Evolutionary conservation across 1,140 invertebrate species (phyloP), one percentile per base, ranked within the genome.

Genomic region (Kradibia gibbosae): DNA sequence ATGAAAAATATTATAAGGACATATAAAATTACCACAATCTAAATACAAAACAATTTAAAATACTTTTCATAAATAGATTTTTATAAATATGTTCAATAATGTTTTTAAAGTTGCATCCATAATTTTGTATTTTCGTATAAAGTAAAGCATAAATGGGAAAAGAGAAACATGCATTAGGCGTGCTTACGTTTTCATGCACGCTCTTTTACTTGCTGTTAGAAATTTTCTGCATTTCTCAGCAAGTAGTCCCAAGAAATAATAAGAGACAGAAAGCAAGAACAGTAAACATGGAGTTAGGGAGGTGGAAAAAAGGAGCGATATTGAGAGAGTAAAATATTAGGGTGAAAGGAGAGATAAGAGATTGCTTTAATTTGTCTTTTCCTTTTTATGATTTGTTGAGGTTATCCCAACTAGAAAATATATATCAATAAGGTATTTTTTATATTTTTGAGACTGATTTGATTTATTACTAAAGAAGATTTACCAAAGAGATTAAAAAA

Each of bases 111-210:
- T n/a, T n/a, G n/a, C n/a, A n/a, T n/a, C n/a, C n/a, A n/a, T n/a
- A n/a, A n/a, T n/a, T n/a, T 36, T 36, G 3, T 22, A 31, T 62
- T 13, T 15, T 62, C 7, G 5, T 36, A 36, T 36, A 28, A 71
- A 31, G 42, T 34, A n/a, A 45, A 76, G 74, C 45, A 57, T 76
- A 76, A 76, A 62, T 62, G 25, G 55, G 74, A 39, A n/a, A 36
- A 73, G 48, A 73, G 48, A 34, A 45, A 45, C 31, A 25, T 13
- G 55, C 34, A 45, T 3, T n/a, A 20, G 53, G 31, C 20, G 3
- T 20, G 55, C 48, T 55, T 34, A 62, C 73, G 55, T 76, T 76
- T 45, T 76, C 73, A 39, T 62, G 31, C n/a, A 31, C 39, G 22
- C 25, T 75, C 8, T 25, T 57, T 36, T 36, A 67, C 62, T 67